Evolutionary conservation across 2,888 invertebrate species (phyloP).

Genomic region (Heliconius ethilla): DNA sequence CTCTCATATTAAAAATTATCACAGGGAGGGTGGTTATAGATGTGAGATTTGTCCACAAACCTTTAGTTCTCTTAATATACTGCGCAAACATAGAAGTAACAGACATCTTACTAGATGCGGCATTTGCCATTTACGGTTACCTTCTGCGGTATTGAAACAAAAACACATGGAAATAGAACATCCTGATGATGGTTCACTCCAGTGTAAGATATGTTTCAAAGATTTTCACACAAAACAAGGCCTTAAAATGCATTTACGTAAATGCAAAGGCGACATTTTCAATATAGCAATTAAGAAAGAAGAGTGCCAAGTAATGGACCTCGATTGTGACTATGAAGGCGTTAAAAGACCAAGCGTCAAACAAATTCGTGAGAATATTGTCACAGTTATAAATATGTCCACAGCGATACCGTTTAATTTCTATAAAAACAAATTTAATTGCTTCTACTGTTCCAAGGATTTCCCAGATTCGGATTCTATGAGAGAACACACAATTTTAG

Average conservation of each 20-base stretch:
- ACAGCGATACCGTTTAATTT: conserved; percentile 77
- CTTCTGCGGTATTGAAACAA: conserved; percentile 69
- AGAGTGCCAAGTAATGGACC: conserved; percentile 62
- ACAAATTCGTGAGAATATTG: conserved; percentile 72
- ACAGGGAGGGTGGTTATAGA: conserved; percentile 72
- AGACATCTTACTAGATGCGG: conserved; percentile 69
- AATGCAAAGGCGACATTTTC: conserved; percentile 65
- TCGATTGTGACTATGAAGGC: conserved; percentile 64
- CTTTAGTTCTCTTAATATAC: conserved; percentile 69
- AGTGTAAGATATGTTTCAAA: conserved; percentile 69
- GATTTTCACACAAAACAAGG: conserved; percentile 75
- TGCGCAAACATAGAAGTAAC: conserved; percentile 70
- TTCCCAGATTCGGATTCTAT: conserved; percentile 71
- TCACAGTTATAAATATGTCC: conserved; percentile 74
- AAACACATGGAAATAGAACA: conserved; percentile 73
- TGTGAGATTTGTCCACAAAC: conserved; percentile 69
- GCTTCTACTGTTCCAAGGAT: conserved; percentile 76
- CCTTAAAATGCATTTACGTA: conserved; percentile 69
- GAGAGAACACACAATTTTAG: conserved; percentile 68
- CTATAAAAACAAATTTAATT: conserved; percentile 76
- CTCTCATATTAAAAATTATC: conserved; percentile 75
- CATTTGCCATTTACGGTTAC: conserved; percentile 68
- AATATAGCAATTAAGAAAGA: conserved; percentile 65
- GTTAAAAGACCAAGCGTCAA: conserved; percentile 69
- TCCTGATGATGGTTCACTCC: conserved; percentile 70